Evolutionary conservation across 2,888 invertebrate species (phyloP).

Genomic region (Dendrolimus pini): DNA sequence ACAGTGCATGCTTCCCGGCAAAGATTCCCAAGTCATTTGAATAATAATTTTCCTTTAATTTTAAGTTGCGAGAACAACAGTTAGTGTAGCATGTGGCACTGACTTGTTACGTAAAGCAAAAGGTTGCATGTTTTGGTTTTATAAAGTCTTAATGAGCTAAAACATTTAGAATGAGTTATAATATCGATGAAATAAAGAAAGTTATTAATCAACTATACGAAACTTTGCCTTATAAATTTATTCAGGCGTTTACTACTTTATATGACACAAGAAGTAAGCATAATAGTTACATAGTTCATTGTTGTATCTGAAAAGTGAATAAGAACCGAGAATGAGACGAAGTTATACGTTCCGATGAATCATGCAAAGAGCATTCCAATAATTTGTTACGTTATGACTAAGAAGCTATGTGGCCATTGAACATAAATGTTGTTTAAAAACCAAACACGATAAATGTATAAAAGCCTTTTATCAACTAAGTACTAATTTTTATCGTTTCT

Average conservation of each 20-base stretch:
- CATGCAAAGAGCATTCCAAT: slow-evolving; percentile 50
- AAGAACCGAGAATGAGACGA: slow-evolving; percentile 18
- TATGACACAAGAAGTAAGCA: background rate
- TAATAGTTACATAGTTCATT: background rate
- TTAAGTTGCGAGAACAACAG: too few species aligned
- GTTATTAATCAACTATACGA: background rate
- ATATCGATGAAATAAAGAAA: too few species aligned
- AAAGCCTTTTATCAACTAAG: too few species aligned
- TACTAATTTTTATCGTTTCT: too few species aligned
- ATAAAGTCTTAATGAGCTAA: too few species aligned
- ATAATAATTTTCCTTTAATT: too few species aligned
- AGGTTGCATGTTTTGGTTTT: too few species aligned
- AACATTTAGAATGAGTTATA: too few species aligned
- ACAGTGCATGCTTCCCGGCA: too few species aligned
- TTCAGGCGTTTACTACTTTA: background rate
- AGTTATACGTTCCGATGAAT: slow-evolving; percentile 43
- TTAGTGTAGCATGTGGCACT: too few species aligned
- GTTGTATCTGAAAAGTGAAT: background rate
- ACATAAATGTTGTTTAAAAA: slow-evolving; percentile 41
- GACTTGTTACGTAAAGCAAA: too few species aligned
- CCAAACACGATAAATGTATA: slow-evolving; percentile 21
- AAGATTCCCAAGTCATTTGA: too few species aligned
- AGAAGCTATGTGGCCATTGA: slow-evolving; percentile 40
- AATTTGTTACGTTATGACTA: slow-evolving; percentile 62
- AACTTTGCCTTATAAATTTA: background rate